Conservation (phyloP, 2,888 invertebrate species). For the Hofmannophila pseudospretella region DNA sequence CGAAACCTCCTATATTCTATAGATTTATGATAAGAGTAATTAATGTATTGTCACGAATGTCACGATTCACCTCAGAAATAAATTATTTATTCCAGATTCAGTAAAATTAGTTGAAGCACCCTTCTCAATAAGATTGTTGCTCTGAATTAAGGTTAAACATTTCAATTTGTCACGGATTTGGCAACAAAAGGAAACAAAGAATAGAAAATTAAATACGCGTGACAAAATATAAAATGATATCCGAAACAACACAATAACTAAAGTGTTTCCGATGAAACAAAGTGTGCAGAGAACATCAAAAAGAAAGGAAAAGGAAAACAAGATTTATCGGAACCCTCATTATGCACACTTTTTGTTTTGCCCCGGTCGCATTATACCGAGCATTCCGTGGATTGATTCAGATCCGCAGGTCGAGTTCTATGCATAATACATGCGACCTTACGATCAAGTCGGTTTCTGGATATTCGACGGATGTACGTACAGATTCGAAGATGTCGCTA, state of each 20-base stretch:
- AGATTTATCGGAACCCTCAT: conserved; percentile 31
- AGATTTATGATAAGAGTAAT: too few species aligned
- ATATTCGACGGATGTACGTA: conserved; percentile 31
- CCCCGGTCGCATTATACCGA: conserved; percentile 37
- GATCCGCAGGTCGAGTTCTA: conserved; percentile 45
- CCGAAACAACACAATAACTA: not conserved
- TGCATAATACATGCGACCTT: conserved; percentile 64
- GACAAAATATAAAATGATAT: too few species aligned
- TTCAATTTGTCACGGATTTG: too few species aligned
- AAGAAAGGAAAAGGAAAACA: conserved; percentile 11
- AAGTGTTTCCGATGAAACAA: conserved; percentile 2
- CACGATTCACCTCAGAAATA: too few species aligned
- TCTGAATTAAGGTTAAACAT: too few species aligned
- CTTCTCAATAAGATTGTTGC: too few species aligned
- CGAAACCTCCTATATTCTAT: too few species aligned
- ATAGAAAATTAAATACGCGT: too few species aligned
- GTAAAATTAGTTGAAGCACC: too few species aligned
- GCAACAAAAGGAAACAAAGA: too few species aligned
- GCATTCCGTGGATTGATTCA: conserved; percentile 55
- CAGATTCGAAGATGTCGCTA: conserved; percentile 12
- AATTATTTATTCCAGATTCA: too few species aligned
- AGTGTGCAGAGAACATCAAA: conserved; percentile 4
- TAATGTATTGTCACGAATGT: too few species aligned
- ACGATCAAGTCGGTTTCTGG: conserved; percentile 35
- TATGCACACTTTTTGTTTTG: conserved; percentile 45